Evolutionary conservation across 2,888 invertebrate species (phyloP).

Genomic region (Chrysotoxum bicinctum): DNA sequence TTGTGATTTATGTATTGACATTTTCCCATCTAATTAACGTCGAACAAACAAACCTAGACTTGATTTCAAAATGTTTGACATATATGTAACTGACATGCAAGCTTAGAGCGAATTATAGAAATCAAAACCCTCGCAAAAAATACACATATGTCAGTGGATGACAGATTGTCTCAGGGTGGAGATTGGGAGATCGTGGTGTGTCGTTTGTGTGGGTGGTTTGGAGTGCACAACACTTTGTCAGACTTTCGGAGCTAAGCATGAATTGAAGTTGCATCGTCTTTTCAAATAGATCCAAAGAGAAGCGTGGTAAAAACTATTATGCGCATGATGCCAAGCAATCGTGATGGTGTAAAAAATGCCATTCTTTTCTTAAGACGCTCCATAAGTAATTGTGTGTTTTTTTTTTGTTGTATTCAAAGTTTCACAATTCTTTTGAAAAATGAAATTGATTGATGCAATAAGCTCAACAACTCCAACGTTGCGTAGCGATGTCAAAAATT

Average conservation of each 20-base stretch:
- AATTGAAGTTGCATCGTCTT: slow-evolving; percentile 43
- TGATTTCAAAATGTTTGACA: slow-evolving; percentile 53
- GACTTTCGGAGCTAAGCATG: background rate
- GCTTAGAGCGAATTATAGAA: slow-evolving; percentile 13
- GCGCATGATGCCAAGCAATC: slow-evolving; percentile 36
- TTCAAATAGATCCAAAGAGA: slow-evolving; percentile 39
- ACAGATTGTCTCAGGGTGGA: slow-evolving; percentile 64
- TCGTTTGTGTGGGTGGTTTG: slow-evolving; percentile 19
- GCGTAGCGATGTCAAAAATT: background rate
- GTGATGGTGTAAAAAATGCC: slow-evolving; percentile 16
- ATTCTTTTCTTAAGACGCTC: background rate
- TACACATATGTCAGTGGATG: slow-evolving; percentile 52
- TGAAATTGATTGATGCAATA: slow-evolving; percentile 33
- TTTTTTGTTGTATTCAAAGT: slow-evolving; percentile 5
- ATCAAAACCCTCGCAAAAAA: slow-evolving; percentile 10
- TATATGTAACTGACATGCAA: slow-evolving; percentile 57
- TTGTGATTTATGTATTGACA: slow-evolving; percentile 32
- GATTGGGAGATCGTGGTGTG: slow-evolving; percentile 20
- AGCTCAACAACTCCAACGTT: slow-evolving; percentile 35
- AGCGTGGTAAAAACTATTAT: slow-evolving; percentile 10
- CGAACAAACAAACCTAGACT: slow-evolving; percentile 1
- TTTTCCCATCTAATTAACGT: slow-evolving; percentile 50
- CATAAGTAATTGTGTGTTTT: slow-evolving; percentile 28
- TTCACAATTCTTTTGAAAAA: slow-evolving; percentile 31
- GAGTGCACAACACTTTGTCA: slow-evolving; percentile 27